A percentile compares a stretch with the other conserved stretches of the same genome.
These are phyloP conservation scores for Notechis scutatus DNA, from an alignment of 2,113 vertebrate species.

Conservation along the genomic window DNA sequence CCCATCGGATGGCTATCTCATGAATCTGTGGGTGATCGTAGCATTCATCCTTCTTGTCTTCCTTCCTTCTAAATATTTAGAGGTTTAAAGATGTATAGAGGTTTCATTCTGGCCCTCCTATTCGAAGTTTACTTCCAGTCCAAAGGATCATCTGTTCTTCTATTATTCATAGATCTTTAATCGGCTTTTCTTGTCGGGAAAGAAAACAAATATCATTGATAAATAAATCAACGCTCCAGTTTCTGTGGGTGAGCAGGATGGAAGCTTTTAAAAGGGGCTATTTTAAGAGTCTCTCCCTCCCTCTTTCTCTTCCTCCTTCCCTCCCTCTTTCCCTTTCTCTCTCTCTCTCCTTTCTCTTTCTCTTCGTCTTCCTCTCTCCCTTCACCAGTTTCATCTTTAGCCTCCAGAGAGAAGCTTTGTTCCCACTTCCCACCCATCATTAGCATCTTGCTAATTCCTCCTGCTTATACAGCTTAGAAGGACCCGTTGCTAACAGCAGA, in stretches of 20 bases:
- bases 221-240: background rate
- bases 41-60: background rate
- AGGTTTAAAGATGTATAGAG: background rate
- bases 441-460: conserved; percentile 37
- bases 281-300: background rate
- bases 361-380: background rate
- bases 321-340: rapidly evolving
- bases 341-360: rapidly evolving
- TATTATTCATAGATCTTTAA: background rate
- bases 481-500: background rate
- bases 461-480: background rate
- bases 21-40: background rate
- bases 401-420: background rate
- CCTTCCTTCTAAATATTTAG: background rate
- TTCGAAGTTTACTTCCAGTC: background rate
- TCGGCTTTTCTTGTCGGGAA: background rate
- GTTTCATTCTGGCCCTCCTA: background rate
- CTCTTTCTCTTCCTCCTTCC: background rate
- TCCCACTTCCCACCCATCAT: conserved; percentile 37
- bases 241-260: background rate
- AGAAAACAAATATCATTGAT: background rate
- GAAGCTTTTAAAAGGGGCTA: background rate
- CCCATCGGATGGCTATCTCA: background rate
- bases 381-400: background rate
- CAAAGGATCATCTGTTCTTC: background rate